phyloP scores from a whole-genome alignment of 2,797 vertebrate genomes.

The Limosa lapponica region DNA sequence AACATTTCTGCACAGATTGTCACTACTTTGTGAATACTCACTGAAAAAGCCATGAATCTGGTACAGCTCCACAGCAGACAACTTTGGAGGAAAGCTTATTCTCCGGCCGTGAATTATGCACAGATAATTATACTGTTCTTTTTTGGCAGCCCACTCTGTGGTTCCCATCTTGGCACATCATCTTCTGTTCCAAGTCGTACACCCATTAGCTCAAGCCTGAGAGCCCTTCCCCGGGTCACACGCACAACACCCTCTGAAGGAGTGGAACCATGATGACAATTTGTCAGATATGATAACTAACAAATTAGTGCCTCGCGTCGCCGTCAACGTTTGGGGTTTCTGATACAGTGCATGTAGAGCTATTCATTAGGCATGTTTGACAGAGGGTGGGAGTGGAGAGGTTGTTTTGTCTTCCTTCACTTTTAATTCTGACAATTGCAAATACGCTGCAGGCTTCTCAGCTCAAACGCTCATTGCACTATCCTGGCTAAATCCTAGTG shows the following conservation, averaged over 20 bases:
- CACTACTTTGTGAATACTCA: conserved; percentile 67
- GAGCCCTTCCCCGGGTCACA: conserved; percentile 66
- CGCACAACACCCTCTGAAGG: conserved; percentile 59
- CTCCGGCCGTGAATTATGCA: conserved; percentile 71
- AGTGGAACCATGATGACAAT: conserved; percentile 68
- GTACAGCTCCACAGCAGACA: conserved; percentile 62
- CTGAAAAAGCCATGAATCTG: conserved; percentile 72
- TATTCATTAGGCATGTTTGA: conserved; percentile 70
- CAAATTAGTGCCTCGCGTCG: conserved; percentile 51
- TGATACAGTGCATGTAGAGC: conserved; percentile 57
- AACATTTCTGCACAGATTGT: conserved; percentile 73
- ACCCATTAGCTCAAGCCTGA: conserved; percentile 68
- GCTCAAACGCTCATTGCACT: conserved; percentile 18
- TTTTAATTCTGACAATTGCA: conserved; percentile 74
- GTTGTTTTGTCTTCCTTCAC: conserved; percentile 72
- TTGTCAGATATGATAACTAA: conserved; percentile 71
- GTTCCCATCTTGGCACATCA: conserved; percentile 72
- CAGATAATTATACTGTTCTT: conserved; percentile 75
- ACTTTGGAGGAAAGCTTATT: conserved; percentile 71
- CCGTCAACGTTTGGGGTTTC: conserved; percentile 63
- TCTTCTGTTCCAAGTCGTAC: conserved; percentile 60
- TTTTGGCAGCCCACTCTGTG: conserved; percentile 73
- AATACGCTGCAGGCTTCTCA: conserved; percentile 67
- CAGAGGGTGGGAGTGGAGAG: conserved; percentile 71
- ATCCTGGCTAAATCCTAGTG: conserved; percentile 59